Conservation (phyloP, 2,797 vertebrate genomes). For the Rhinoraja longicauda region DNA sequence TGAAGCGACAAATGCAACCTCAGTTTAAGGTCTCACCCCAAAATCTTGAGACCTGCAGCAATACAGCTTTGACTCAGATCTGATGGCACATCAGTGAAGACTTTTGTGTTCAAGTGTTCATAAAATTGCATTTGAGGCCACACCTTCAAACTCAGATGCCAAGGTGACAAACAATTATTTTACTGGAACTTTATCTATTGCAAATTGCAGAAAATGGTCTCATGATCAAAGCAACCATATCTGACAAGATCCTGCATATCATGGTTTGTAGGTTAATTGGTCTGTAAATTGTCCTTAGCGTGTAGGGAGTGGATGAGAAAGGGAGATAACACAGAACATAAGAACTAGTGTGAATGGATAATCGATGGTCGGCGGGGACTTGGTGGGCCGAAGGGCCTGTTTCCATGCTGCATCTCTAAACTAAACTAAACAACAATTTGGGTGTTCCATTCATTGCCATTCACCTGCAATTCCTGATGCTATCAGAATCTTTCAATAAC, state of each 20-base stretch:
- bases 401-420: no score
- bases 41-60: neutral
- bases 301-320: no score
- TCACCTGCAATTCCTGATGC: neutral
- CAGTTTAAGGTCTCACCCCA: neutral
- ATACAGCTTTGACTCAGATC: neutral
- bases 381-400: no score
- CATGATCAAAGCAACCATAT: conserved; percentile 16
- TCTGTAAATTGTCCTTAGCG: no score
- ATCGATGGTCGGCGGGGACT: no score
- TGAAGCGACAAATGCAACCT: neutral
- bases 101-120: neutral
- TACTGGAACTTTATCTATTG: conserved; percentile 6
- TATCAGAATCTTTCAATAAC: neutral
- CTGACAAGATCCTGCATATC: no score
- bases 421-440: neutral
- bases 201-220: conserved; percentile 53
- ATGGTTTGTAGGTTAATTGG: no score
- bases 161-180: neutral
- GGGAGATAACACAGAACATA: no score
- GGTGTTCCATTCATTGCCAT: neutral
- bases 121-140: neutral
- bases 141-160: neutral
- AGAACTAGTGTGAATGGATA: no score
- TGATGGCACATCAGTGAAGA: neutral